Base-by-base conservation (phyloP, 1,140 invertebrate genomes). In the Muscidifurax raptorellus region DNA sequence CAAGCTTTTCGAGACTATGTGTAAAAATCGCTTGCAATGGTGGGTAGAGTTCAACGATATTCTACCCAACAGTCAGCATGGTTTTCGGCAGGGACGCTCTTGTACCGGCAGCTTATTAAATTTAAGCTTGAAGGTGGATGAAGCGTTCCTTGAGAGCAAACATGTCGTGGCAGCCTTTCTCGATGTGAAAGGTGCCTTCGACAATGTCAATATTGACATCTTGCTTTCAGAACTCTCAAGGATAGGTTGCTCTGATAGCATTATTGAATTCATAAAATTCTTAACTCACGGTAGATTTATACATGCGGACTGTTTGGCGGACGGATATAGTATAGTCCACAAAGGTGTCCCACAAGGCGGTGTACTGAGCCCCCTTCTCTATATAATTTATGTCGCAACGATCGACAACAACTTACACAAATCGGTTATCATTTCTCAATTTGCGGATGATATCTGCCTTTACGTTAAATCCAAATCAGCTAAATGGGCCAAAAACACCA, bases 251-350 rank as follows among this genome's bases (percentile, higher is more conserved):
- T 59, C 80, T 18, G 10, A 28, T 32, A n/a, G n/a, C n/a, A 18
- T 82, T 27, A 28, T 74, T 18, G 40, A 59, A 10, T 82, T 82
- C 30, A 18, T 82, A 22, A 72, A 82, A 32, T 74, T 74, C 67
- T 12, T 82, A 3, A 82, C 69, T 4, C 22, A 82, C 28, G 6
- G 28, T 0, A 66, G 80, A 82, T 72, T 28, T 59, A 74, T 74
- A 18, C 67, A 82, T 74, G 6, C 80, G 3, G 28, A 72, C 25
- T 32, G 3, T 32, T 10, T 27, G n/a, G 40, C 18, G 18, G 27
- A 72, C 30, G 6, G 7, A 28, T n/a, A n/a, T n/a, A n/a, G n/a
- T n/a, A n/a, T 15, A 0, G 28, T 30, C 3, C 9, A 67, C 74
- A 22, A 52, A 52, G 74, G 74, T 10, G 69, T 74, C 4, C 69